Evolutionary conservation across 2,113 vertebrate species (phyloP).

Genomic region (Cephalopterus ornatus): DNA sequence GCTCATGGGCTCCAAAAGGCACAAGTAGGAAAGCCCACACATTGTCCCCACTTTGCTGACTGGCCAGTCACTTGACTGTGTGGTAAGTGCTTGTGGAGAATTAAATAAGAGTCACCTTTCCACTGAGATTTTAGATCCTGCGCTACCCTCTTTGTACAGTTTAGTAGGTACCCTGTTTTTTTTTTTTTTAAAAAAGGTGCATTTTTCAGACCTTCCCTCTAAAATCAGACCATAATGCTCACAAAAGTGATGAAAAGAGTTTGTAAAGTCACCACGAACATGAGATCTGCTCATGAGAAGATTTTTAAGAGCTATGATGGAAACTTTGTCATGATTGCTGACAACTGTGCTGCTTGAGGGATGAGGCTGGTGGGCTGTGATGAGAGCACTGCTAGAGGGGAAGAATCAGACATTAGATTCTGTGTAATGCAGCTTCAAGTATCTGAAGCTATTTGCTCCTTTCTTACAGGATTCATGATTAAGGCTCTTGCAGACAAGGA

Average conservation of each 20-base stretch:
- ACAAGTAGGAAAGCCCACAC: neutral
- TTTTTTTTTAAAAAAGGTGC: too few relatives aligned
- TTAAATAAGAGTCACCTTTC: neutral
- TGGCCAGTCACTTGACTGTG: neutral
- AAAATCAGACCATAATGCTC: neutral
- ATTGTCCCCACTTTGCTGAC: neutral
- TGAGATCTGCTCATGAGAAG: neutral
- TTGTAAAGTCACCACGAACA: neutral
- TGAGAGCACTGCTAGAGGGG: neutral
- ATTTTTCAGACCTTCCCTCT: neutral
- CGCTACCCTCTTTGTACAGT: neutral
- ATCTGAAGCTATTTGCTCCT: neutral
- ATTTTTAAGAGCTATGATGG: neutral
- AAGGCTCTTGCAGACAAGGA: neutral
- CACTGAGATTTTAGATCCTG: neutral
- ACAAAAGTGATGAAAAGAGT: neutral
- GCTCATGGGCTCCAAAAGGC: neutral
- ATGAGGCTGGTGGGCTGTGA: neutral
- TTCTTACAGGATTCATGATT: neutral
- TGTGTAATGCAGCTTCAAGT: neutral
- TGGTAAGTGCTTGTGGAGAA: neutral
- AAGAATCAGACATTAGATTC: neutral
- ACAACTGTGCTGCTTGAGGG: neutral
- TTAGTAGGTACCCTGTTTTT: neutral
- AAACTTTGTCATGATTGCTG: neutral